Evolutionary conservation across 2,113 vertebrate genomes (phyloP).

Genomic region (Mesembrinibis cayennensis): DNA sequence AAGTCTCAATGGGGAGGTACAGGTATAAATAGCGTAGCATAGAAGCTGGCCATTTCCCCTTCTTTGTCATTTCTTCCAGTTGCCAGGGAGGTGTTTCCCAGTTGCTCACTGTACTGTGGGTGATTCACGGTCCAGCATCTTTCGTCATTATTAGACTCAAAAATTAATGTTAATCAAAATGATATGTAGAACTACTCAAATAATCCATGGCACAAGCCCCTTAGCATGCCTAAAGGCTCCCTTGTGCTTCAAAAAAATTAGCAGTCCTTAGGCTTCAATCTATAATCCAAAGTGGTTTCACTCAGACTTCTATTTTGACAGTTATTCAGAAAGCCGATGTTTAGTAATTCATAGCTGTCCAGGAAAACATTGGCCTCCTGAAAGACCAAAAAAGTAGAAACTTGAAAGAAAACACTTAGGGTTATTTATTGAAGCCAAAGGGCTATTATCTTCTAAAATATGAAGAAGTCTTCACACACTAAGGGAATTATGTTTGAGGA

Average conservation of each 20-base stretch:
- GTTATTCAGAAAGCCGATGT: constrained; percentile 12
- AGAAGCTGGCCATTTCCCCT: rapidly evolving
- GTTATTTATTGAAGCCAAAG: constrained; percentile 42
- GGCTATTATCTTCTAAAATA: constrained; percentile 38
- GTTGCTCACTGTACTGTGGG: not conserved
- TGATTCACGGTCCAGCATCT: not conserved
- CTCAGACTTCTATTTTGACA: constrained; percentile 35
- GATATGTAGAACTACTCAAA: not conserved
- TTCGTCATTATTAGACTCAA: no score
- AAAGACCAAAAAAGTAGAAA: not conserved
- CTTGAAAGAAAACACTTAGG: not conserved
- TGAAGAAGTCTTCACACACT: not conserved
- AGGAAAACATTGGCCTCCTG: not conserved
- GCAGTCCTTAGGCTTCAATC: not conserved
- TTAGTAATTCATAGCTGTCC: constrained; percentile 19
- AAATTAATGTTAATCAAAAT: not conserved
- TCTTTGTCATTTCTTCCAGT: not conserved
- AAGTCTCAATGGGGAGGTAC: rapidly evolving
- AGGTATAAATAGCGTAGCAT: rapidly evolving
- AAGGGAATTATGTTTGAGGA: constrained; percentile 1
- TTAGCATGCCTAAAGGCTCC: not conserved
- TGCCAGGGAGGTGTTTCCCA: not conserved
- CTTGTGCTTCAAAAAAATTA: not conserved
- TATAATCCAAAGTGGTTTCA: not conserved
- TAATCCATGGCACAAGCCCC: not conserved